Base-by-base conservation (phyloP, 53 echinoderm and acorn worm species). In the Arbacia lixula region DNA sequence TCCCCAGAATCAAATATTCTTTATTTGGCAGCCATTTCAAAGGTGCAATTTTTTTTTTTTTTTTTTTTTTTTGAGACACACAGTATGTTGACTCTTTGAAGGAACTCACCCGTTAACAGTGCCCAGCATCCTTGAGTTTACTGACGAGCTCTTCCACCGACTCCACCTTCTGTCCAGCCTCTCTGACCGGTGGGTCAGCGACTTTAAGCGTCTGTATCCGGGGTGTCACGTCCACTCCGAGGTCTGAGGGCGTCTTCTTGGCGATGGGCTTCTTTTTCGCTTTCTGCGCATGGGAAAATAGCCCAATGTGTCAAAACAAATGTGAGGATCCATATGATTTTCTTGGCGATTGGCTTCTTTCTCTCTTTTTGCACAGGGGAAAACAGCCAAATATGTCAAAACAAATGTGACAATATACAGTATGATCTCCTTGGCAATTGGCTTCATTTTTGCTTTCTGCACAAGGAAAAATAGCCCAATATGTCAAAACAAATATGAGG, bases 251-350 rank as follows among this genome's bases (percentile, higher is more conserved):
- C 3, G 90, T 89, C 90, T 91, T 98, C 62, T 94, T 98, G 6
- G 86, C 98, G 25, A 98, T 94, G 17, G 91, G 91, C 64, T 98
- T 98, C 90, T 98, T 98, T 67, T 98, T 98, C 27, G 98, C 98
- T 98, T 98, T 98, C 98, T 98, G 85, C 10, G n/a, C 5, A 36
- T 17, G 6, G n/a, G 42, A 16, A 36, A 19, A 42, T 4, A 68
- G 42, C 17, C 11, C 12, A 71, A 43, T 10, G 14, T 46, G 14
- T 46, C 46, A 46, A 10, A 46, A 46, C 14, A 46, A 46, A 46
- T 14, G 14, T 46, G 46, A 14, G 6, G 14, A 46, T 46, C 8
- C 8, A 46, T 10, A 46, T 14, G 14, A 46, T 46, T 14, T 46
- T 46, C 46, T 46, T 46, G 46, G 46, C 46, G 6, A 46, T 46